A percentile compares a stretch with the other conserved stretches of the same genome.
These are phyloP conservation scores for Onychorhynchus coronatus DNA, from an alignment of 2,113 vertebrate genomes.

Conservation along the genomic window DNA sequence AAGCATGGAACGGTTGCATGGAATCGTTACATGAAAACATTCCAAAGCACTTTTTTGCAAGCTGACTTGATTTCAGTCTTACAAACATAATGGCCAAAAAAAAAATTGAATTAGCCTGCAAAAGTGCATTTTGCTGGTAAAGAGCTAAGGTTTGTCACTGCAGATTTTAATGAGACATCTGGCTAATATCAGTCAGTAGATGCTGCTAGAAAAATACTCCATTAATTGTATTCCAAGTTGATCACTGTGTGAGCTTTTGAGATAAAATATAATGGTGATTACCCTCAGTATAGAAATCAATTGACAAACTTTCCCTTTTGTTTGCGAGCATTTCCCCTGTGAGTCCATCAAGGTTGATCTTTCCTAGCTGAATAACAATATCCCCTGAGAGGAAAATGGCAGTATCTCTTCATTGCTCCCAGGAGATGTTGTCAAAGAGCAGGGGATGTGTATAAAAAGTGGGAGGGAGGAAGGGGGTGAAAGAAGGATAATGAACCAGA, in stretches of 20 bases:
- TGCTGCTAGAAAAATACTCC: constrained; percentile 59
- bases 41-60: constrained; percentile 14
- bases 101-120: constrained; percentile 48
- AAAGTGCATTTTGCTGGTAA: constrained; percentile 58
- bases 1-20: neutral
- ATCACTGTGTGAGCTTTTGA: constrained; percentile 49
- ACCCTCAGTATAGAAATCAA: constrained; percentile 38
- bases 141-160: constrained; percentile 56
- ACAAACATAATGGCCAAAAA: constrained; percentile 44
- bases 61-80: constrained; percentile 64
- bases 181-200: constrained; percentile 61
- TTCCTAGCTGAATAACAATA: constrained; percentile 39
- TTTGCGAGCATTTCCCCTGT: neutral
- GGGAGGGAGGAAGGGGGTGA: constrained; percentile 49
- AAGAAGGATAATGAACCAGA: constrained; percentile 26
- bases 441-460: constrained; percentile 54
- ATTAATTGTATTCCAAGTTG: constrained; percentile 42
- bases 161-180: constrained; percentile 71
- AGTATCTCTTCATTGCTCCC: constrained; percentile 72
- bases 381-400: constrained; percentile 57
- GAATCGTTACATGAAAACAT: constrained; percentile 3
- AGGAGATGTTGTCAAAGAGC: constrained; percentile 65
- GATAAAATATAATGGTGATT: constrained; percentile 63
- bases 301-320: constrained; percentile 60
- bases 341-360: constrained; percentile 39